Percentiles rank a stretch among this genome's conserved stretches.
phyloP scores from a whole-genome alignment of 2,113 vertebrate species.

The Candoia aspera region DNA sequence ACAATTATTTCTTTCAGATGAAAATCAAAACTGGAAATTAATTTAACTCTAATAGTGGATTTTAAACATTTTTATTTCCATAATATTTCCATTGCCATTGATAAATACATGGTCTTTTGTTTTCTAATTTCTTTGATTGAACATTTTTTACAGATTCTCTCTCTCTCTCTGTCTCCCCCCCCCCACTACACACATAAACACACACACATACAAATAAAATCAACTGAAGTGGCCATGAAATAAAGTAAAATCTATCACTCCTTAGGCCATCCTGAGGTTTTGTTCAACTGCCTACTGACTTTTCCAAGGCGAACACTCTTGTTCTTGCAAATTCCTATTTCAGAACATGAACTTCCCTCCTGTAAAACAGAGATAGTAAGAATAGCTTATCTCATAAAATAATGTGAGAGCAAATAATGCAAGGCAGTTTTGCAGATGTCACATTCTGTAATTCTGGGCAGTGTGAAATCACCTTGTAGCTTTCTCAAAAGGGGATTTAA shows the following conservation, averaged over 20 bases:
- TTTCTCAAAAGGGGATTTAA: neutral
- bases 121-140: too few species aligned
- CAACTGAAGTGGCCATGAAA: neutral
- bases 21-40: neutral
- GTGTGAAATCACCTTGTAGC: neutral
- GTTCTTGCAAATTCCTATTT: neutral
- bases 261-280: neutral
- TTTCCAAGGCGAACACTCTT: neutral
- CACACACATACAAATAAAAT: neutral
- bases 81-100: neutral
- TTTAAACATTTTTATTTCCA: neutral
- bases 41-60: neutral
- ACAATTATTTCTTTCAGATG: neutral
- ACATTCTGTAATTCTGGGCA: neutral
- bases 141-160: too few species aligned
- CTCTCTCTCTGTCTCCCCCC: neutral
- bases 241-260: neutral
- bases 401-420: neutral
- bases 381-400: neutral
- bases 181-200: neutral
- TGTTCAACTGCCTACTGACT: neutral
- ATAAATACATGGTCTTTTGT: neutral
- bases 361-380: neutral
- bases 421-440: neutral
- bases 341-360: neutral